Evolutionary conservation across 1,140 invertebrate genomes (phyloP), one percentile per base, ranked within the genome.

Genomic region (Zaprionus inermis): DNA sequence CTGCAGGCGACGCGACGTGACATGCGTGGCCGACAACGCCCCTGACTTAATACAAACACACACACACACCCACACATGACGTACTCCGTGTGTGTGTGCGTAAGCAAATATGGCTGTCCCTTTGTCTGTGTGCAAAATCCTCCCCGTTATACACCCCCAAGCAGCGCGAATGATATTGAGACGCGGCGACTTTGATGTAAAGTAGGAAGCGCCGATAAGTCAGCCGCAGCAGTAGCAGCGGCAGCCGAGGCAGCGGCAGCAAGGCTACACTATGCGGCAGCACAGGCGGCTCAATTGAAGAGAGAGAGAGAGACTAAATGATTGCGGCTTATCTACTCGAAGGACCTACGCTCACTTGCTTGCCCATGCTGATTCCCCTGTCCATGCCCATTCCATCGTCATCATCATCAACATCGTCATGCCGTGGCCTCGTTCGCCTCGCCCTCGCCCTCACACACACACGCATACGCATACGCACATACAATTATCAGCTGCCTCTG

Each of bases 291-390:
- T 65, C 72, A 75, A 75, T 75, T 75, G 68, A 75, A 64, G 56
- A 32, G 67, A 2, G 0, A 28, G 24, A 28, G 24, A 4, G 24
- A 81, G 80, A 84, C 80, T 82, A 89, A 89, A 73, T 76, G 84
- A 89, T 89, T 89, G 89, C 72, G 66, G 78, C 88, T 89, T 83
- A 89, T 89, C 84, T 79, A 55, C 61, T 59, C 71, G 80, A 83
- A 89, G 84, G 83, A 88, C 84, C 79, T 72, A 76, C 71, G 77
- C 79, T 70, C 60, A 72, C 46, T 68, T 30, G 49, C 55, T 20
- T 66, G 51, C n/a, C 12, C 64, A 55, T 44, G 24, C 5, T 5
- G 3, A 28, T 54, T 49, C 51, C 51, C 24, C n/a, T 16, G 28
- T 24, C 24, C 34, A 22, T 32, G 22, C 28, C 6, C 51, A 56